A percentile compares a stretch with the other conserved stretches of the same genome.
phyloP scores from a whole-genome alignment of 1,140 invertebrate species.

The Wiebesia pumilae region DNA sequence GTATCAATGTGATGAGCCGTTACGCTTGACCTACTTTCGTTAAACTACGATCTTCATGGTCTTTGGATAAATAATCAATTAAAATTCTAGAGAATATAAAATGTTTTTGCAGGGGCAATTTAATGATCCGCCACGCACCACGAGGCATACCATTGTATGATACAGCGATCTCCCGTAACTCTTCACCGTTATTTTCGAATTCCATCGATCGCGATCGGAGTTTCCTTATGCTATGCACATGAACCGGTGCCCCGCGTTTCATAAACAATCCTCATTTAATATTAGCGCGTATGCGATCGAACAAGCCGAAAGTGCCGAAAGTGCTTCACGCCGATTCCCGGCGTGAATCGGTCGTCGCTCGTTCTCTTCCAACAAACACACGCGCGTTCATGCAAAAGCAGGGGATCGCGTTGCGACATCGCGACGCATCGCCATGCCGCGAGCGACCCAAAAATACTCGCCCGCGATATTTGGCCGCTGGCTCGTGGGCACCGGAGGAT shows the following conservation, averaged over 20 bases:
- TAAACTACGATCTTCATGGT: background rate
- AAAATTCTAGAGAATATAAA: too few relatives aligned
- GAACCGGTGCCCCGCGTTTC: background rate
- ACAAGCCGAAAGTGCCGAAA: background rate
- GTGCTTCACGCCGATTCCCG: background rate
- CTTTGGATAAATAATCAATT: background rate
- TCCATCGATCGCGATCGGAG: background rate
- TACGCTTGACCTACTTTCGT: background rate
- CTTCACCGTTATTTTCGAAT: background rate
- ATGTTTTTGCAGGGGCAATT: too few relatives aligned
- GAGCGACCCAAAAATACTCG: too few relatives aligned
- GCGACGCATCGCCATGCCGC: background rate
- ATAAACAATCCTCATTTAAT: background rate
- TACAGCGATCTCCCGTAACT: too few relatives aligned
- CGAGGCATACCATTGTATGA: too few relatives aligned
- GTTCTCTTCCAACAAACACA: too few relatives aligned
- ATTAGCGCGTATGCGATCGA: background rate
- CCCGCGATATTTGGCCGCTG: too few relatives aligned
- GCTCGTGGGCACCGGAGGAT: too few relatives aligned
- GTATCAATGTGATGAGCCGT: background rate
- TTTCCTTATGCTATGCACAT: background rate
- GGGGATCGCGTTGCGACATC: background rate
- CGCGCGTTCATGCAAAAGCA: background rate
- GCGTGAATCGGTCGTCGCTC: too few relatives aligned
- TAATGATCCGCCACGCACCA: too few relatives aligned